Percentiles rank a stretch among this genome's conserved stretches.
Evolutionary conservation across 2,113 vertebrate species (phyloP).

Genomic region (Todiramphus chloris): DNA sequence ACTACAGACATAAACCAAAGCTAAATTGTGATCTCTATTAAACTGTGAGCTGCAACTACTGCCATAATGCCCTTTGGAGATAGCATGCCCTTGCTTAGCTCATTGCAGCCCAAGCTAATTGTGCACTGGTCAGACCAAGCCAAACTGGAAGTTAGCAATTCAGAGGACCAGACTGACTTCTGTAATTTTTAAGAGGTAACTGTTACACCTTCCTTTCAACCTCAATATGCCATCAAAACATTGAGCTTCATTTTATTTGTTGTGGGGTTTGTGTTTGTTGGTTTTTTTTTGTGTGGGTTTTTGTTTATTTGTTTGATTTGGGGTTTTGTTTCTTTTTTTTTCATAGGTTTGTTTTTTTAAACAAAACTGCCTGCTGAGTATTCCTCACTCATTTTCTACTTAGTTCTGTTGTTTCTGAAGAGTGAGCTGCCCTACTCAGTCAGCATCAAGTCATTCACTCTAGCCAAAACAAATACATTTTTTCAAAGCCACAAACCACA

Average conservation of each 20-base stretch:
- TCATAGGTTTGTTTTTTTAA: not conserved
- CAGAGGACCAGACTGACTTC: not conserved
- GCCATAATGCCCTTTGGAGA: not conserved
- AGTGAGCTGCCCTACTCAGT: not conserved
- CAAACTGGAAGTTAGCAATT: not conserved
- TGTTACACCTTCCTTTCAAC: not conserved
- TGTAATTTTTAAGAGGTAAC: not conserved
- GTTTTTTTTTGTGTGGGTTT: not conserved
- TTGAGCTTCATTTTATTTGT: not conserved
- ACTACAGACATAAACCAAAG: not conserved
- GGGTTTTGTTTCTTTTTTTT: not conserved
- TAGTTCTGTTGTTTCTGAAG: not conserved
- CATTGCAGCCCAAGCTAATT: not conserved
- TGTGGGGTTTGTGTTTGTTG: not conserved
- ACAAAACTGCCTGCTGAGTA: not conserved
- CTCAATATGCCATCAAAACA: not conserved
- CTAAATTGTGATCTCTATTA: not conserved
- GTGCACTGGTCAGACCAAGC: not conserved
- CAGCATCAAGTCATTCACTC: not conserved
- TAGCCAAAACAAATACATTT: slow-evolving; percentile 1
- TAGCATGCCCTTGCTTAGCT: not conserved
- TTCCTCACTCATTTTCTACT: not conserved
- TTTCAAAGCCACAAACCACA: not conserved
- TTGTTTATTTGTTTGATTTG: not conserved
- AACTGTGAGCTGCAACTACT: not conserved